Evolutionary conservation across 2,113 vertebrate genomes (phyloP).

Genomic region (Aix galericulata): DNA sequence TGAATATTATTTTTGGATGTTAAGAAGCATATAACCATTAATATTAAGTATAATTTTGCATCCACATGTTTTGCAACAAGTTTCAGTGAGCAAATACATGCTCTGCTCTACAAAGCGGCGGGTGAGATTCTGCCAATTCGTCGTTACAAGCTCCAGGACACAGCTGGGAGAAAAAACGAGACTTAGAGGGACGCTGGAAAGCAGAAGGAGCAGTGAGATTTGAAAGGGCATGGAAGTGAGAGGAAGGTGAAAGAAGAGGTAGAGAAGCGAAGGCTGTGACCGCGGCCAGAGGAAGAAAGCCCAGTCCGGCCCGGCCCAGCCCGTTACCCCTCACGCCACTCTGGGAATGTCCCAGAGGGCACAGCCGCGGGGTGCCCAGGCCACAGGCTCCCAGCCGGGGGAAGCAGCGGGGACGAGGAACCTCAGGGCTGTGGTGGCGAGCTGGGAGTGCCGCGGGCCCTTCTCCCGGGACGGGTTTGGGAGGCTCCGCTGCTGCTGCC

Average conservation of each 20-base stretch:
- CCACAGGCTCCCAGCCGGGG: too few species aligned
- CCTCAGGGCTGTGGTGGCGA: too few species aligned
- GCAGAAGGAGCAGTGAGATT: not conserved
- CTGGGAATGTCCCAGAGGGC: too few species aligned
- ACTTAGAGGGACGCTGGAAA: not conserved
- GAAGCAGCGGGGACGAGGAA: too few species aligned
- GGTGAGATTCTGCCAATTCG: not conserved
- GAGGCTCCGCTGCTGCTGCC: too few species aligned
- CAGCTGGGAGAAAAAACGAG: not conserved
- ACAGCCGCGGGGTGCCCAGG: too few species aligned
- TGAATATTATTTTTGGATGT: not conserved
- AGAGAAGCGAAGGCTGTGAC: not conserved
- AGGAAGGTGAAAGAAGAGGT: not conserved
- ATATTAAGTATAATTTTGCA: not conserved
- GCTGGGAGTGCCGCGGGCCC: too few species aligned
- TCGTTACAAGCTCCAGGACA: not conserved
- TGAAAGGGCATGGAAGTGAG: not conserved
- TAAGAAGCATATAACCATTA: not conserved
- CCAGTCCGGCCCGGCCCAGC: not conserved
- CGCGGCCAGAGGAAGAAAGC: not conserved
- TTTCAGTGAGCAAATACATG: not conserved
- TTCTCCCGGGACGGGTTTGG: not conserved
- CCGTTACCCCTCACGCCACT: too few species aligned
- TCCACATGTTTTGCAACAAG: too few species aligned
- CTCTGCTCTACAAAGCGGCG: too few species aligned